Evolutionary conservation across 1,140 invertebrate species (phyloP).

Genomic region (Coboldia fuscipes): DNA sequence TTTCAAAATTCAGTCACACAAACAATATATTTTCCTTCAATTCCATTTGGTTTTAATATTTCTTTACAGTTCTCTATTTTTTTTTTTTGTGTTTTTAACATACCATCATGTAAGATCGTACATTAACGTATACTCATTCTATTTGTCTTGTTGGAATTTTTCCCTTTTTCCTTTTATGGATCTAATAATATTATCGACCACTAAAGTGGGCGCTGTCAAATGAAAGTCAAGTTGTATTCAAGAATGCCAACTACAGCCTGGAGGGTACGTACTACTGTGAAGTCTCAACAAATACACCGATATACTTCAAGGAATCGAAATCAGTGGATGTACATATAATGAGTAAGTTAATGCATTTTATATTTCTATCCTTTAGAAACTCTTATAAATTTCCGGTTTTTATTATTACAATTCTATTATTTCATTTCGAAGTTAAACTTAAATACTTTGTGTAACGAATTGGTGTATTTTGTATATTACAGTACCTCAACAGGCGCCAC

Average conservation of each 20-base stretch:
- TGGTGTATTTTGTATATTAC: slow-evolving; percentile 14
- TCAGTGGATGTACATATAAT: slow-evolving; percentile 50
- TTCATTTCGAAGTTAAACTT: too few species aligned
- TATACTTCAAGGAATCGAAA: slow-evolving; percentile 50
- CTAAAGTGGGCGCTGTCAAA: slow-evolving; percentile 43
- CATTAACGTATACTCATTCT: neutral
- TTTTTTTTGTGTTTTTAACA: neutral
- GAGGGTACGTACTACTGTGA: slow-evolving; percentile 51
- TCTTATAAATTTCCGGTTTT: too few species aligned
- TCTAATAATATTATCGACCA: slow-evolving; percentile 10
- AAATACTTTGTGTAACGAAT: neutral
- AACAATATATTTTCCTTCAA: neutral
- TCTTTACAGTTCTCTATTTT: neutral
- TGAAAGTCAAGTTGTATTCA: slow-evolving; percentile 48
- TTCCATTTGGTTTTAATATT: neutral
- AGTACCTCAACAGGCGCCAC: slow-evolving; percentile 47
- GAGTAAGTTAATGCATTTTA: slow-evolving; percentile 30
- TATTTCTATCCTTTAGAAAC: too few species aligned
- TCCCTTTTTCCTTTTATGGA: neutral
- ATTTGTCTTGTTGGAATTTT: neutral
- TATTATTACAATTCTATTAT: too few species aligned
- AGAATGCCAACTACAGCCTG: slow-evolving; percentile 48
- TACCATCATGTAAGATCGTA: neutral
- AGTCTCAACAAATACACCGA: slow-evolving; percentile 50
- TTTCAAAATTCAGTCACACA: too few species aligned